Percentiles rank a stretch among this genome's conserved stretches.
phyloP scores from a whole-genome alignment of 2,888 invertebrate genomes.

The Epinotia brunnichana region DNA sequence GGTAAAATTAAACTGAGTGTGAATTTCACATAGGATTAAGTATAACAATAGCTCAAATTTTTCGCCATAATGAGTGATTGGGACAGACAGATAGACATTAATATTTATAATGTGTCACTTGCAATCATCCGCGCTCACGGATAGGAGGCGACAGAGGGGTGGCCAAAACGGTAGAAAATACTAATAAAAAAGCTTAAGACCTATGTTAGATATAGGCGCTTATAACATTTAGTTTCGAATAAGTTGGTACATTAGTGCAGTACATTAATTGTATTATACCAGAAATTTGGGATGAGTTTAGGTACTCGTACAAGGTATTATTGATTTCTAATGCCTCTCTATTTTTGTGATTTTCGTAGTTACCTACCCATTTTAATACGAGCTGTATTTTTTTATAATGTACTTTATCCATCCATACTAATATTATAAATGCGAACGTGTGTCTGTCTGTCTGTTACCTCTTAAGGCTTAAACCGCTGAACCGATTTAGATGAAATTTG shows the following conservation, averaged over 20 bases:
- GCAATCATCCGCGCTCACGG: slow-evolving; percentile 58
- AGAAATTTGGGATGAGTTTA: background rate
- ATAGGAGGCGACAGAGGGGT: slow-evolving; percentile 17
- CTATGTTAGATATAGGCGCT: background rate
- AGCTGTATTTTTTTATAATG: too few species aligned
- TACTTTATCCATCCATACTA: too few species aligned
- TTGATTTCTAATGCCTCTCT: background rate
- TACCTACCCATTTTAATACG: too few species aligned
- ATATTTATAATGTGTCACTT: slow-evolving; percentile 65
- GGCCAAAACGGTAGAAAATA: background rate
- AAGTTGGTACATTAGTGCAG: background rate
- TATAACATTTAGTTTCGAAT: background rate
- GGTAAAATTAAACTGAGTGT: background rate
- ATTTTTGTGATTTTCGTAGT: background rate
- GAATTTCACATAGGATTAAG: slow-evolving; percentile 3
- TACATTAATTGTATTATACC: slow-evolving; percentile 1
- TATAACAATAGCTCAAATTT: slow-evolving; percentile 25
- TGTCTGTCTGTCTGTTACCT: too few species aligned
- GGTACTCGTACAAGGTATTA: background rate
- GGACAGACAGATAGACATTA: slow-evolving; percentile 57
- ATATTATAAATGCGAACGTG: too few species aligned
- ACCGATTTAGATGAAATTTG: too few species aligned
- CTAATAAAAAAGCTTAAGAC: background rate
- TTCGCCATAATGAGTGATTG: slow-evolving; percentile 43
- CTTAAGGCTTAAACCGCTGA: too few species aligned